phyloP scores from a whole-genome alignment of 2,888 invertebrate genomes.

The Blera fallax region DNA sequence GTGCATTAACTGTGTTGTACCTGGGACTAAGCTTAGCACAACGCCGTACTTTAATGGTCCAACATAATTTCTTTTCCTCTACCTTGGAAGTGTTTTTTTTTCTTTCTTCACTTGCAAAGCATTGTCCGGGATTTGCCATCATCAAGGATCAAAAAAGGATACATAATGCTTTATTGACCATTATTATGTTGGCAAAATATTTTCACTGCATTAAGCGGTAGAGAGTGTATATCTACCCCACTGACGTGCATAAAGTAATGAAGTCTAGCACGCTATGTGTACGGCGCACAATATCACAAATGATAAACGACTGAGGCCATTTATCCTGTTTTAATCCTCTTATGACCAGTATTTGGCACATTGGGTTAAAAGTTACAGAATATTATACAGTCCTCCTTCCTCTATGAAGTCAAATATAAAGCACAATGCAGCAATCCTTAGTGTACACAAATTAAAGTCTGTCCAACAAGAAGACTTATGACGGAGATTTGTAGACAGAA shows the following conservation, averaged over 20 bases:
- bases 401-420: not conserved
- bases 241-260: slow-evolving; percentile 36
- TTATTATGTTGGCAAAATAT: slow-evolving; percentile 50
- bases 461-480: slow-evolving; percentile 9
- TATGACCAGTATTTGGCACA: slow-evolving; percentile 57
- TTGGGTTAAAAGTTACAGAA: slow-evolving; percentile 56
- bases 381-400: not conserved
- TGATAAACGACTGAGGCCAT: slow-evolving; percentile 59
- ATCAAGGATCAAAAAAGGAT: slow-evolving; percentile 52
- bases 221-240: not conserved
- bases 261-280: slow-evolving; percentile 37
- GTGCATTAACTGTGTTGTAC: slow-evolving; percentile 40
- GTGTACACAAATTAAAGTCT: not conserved
- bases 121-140: slow-evolving; percentile 18
- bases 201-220: not conserved
- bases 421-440: not conserved
- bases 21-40: slow-evolving; percentile 17
- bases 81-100: not conserved
- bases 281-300: slow-evolving; percentile 32
- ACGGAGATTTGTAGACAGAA: not conserved
- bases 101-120: not conserved
- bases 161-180: slow-evolving; percentile 60
- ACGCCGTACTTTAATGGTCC: slow-evolving; percentile 25
- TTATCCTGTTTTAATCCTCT: slow-evolving; percentile 63
- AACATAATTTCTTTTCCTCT: not conserved